phyloP scores from a whole-genome alignment of 2,113 vertebrate species.

The Erythrocercus mccallii region DNA sequence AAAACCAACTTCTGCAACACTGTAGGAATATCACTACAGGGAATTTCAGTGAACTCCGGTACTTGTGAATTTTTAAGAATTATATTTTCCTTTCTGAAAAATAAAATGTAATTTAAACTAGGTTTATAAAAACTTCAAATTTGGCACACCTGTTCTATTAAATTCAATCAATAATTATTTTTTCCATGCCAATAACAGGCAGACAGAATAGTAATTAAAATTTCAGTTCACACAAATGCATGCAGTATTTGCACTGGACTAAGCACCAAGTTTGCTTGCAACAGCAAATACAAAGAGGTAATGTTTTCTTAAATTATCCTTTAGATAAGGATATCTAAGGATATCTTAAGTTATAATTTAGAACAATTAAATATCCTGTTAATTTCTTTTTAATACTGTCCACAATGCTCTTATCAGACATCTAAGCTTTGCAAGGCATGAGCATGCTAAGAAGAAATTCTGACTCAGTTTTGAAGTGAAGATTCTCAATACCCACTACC shows the following conservation, averaged over 20 bases:
- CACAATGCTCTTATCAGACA: neutral
- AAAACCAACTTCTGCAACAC: neutral
- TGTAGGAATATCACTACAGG: neutral
- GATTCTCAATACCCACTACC: neutral
- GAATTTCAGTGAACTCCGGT: neutral
- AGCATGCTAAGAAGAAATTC: neutral
- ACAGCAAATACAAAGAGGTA: neutral
- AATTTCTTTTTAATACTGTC: neutral
- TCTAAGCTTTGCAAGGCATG: neutral
- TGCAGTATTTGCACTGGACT: neutral
- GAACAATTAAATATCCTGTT: neutral
- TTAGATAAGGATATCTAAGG: too few relatives aligned
- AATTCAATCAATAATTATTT: neutral
- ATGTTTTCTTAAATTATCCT: neutral
- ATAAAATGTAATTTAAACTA: neutral
- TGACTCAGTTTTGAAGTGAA: neutral
- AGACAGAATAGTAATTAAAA: neutral
- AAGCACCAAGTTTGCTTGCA: neutral
- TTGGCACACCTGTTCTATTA: neutral
- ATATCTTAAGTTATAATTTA: neutral
- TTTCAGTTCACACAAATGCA: neutral
- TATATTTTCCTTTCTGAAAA: neutral
- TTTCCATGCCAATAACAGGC: neutral
- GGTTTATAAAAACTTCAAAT: neutral
- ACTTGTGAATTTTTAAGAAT: neutral